Evolutionary conservation across 2,797 vertebrate genomes (phyloP), one percentile per base, ranked within the genome.

Genomic region (Eulemur mongoz): DNA sequence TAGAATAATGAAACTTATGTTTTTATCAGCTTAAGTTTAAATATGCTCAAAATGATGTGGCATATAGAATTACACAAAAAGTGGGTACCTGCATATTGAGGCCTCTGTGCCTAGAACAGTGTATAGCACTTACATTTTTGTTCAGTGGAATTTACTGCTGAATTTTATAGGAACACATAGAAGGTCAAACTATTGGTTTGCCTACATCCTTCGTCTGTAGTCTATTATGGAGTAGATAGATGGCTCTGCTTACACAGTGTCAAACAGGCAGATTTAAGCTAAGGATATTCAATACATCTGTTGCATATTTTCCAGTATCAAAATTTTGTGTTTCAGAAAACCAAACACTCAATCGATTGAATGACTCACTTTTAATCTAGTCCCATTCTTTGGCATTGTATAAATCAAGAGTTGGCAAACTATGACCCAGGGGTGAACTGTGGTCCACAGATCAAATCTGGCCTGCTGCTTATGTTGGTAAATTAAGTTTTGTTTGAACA

Each of bases 301-400:
- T 32, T 96, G n/a, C 70, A 27, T 57, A 38, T 75, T 84, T 97
- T 87, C n/a, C 81, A 32, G 5, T 32, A 69, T 45, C n/a, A 48
- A 79, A 69, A 92, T 52, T 63, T 61, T 20, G 43, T 12, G 7
- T 80, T 87, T 95, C 13, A 76, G 17, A 87, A 54, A 89, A 57
- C 11, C n/a, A 57, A 95, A 57, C 17, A 72, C 57, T 93, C 32
- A 92, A 20, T 85, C 52, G 48, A 25, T 88, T 15, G 15, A 79
- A 40, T 79, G 32, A 82, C 2, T 72, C 12, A 38, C 6, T 95
- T 92, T 81, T 91, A 10, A 88, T 20, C 4, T 85, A 38, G 7
- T 7, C 96, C 13, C 43, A 4, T 76, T 94, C 35, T 90, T 84
- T 12, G 12, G 11, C 8, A 40, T 80, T n/a, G 23, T 43, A 27